Evolutionary conservation across 2,113 vertebrate species (phyloP), one percentile per base, ranked within the genome.

Genomic region (Marmota flaviventris): DNA sequence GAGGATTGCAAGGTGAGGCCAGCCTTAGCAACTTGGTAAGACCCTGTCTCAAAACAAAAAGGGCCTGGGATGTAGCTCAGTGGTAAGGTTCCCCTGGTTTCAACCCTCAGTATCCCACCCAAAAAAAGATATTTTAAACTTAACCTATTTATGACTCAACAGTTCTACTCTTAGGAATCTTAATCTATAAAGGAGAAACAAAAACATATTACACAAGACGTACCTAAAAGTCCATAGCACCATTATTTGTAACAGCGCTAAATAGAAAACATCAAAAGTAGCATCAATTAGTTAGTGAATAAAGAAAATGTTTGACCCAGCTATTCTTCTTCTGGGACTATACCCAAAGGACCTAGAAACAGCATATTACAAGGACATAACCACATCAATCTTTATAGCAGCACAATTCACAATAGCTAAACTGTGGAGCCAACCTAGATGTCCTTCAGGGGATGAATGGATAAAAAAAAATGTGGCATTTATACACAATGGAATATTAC

Each of bases 61-160:
- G 27, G 65, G 12, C 65, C 11, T 4, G 29, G 67, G 29, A 34
- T 69, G 4, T 34, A 34, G 29, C 32, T 69, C 67, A 69, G 67
- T 7, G 67, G 32, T 14, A 69, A 17, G 9, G 14, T 69, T 12
- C 32, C 65, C 32, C 32, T 32, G 32, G 14, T 32, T 34, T 69
- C 4, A 34, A 34, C 13, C 14, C 32, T 34, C 32, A 69, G 67
- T 17, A 16, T 16, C 14, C 27, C 29, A 0, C 65, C 2, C 1
- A 67, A 88, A 82, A 82, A 89, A 39, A 90, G 61, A 65, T 91
- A 4, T 56, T 91, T 95, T 96, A 93, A 96, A 69, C 78, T 76
- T 83, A 58, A 88, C 24, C 24, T 61, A 51, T 51, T 51, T 83
- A 58, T 84, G 75, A 79, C 77, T 51, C 70, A 96, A 73, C 42